Evolutionary conservation across 2,888 invertebrate genomes (phyloP).

Genomic region (Megalurothrips usitatus): DNA sequence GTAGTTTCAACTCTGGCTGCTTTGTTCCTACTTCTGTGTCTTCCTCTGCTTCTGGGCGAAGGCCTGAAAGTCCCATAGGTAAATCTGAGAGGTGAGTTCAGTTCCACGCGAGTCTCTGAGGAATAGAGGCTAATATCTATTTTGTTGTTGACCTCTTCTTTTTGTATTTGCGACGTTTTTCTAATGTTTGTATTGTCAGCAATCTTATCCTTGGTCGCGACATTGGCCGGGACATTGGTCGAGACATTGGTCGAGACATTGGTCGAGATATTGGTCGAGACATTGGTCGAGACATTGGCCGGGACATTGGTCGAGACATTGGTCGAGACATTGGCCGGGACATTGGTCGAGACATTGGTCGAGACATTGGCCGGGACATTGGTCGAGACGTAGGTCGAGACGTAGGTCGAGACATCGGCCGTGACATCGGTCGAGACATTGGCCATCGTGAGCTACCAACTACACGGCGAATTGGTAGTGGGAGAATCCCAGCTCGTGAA

Average conservation of each 20-base stretch:
- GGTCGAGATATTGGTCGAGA: too few species aligned
- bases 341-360: too few species aligned
- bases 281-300: slow-evolving; percentile 41
- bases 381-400: too few species aligned
- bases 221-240: slow-evolving; percentile 43
- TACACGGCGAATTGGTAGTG: slow-evolving; percentile 75
- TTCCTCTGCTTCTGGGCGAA: slow-evolving; percentile 37
- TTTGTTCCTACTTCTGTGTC: slow-evolving; percentile 59
- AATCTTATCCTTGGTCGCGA: slow-evolving; percentile 28
- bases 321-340: slow-evolving; percentile 41
- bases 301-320: too few species aligned
- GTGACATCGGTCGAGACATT: slow-evolving; percentile 40
- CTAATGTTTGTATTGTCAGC: slow-evolving; percentile 19
- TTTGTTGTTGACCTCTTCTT: background rate
- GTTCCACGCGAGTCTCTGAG: background rate
- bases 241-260: slow-evolving; percentile 41
- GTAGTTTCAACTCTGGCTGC: slow-evolving; percentile 83
- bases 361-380: slow-evolving; percentile 42
- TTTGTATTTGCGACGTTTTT: background rate
- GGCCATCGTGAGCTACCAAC: slow-evolving; percentile 45
- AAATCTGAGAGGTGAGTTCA: slow-evolving; percentile 44
- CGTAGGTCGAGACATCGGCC: slow-evolving; percentile 41
- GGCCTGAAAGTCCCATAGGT: slow-evolving; percentile 47
- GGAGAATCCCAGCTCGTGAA: slow-evolving; percentile 66
- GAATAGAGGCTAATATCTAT: background rate